Evolutionary conservation across 2,888 invertebrate genomes (phyloP).

Genomic region (Aphodius sticticus): DNA sequence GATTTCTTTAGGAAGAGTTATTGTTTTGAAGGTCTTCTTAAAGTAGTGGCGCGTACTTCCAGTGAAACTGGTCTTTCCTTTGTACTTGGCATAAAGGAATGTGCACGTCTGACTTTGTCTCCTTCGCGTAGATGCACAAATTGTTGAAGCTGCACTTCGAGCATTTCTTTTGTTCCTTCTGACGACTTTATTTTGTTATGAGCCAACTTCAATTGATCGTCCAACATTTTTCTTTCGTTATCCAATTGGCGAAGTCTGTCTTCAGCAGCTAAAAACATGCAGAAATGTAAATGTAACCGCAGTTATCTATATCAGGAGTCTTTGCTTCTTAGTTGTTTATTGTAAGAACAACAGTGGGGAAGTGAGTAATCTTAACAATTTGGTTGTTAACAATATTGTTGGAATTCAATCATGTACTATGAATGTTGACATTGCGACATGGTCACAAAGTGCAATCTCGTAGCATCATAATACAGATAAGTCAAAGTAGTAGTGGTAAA

Average conservation of each 20-base stretch:
- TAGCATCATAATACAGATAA: too few species aligned
- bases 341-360: too few species aligned
- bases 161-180: slow-evolving; percentile 68
- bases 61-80: slow-evolving; percentile 62
- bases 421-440: too few species aligned
- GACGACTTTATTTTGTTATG: slow-evolving; percentile 73
- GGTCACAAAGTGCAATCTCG: too few species aligned
- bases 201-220: slow-evolving; percentile 74
- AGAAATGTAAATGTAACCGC: not conserved
- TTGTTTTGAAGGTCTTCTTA: slow-evolving; percentile 47
- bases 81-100: slow-evolving; percentile 76
- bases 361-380: too few species aligned
- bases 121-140: slow-evolving; percentile 66
- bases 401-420: too few species aligned
- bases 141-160: slow-evolving; percentile 66
- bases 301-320: too few species aligned
- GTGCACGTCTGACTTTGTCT: slow-evolving; percentile 70
- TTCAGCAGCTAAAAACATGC: slow-evolving; percentile 70
- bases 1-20: slow-evolving; percentile 1
- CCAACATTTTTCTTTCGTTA: slow-evolving; percentile 72
- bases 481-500: too few species aligned
- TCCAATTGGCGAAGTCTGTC: slow-evolving; percentile 74
- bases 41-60: slow-evolving; percentile 56
- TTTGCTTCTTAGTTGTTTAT: too few species aligned
- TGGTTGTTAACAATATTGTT: too few species aligned